phyloP scores from a whole-genome alignment of 1,140 invertebrate species.

The Ridgeia piscesae region DNA sequence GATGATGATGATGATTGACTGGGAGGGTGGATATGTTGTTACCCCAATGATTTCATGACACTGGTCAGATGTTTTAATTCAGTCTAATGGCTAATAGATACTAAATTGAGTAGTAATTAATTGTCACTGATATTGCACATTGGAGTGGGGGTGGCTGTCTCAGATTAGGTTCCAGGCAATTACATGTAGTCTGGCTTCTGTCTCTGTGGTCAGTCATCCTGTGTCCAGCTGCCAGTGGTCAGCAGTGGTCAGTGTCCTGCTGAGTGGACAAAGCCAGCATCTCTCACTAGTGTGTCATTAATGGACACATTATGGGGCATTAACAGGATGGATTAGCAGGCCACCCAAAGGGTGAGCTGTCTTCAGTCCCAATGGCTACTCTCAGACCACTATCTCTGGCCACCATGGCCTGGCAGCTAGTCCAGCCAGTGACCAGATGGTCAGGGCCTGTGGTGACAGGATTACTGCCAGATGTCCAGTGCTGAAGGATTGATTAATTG shows the following conservation, averaged over 20 bases:
- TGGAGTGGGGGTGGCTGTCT: not conserved
- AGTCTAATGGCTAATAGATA: not conserved
- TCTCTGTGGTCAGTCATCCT: not conserved
- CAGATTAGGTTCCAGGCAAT: not conserved
- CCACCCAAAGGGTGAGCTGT: not conserved
- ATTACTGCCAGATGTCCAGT: not conserved
- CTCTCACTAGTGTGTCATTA: not conserved
- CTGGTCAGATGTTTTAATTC: not conserved
- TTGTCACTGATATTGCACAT: not conserved
- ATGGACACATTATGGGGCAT: not conserved
- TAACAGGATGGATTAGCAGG: not conserved
- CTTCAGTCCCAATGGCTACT: not conserved
- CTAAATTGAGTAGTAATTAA: constrained; percentile 1
- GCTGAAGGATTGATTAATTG: not conserved
- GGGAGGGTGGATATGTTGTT: too few relatives aligned
- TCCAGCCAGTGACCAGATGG: not conserved
- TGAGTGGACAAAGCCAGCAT: not conserved
- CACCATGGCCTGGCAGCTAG: not conserved
- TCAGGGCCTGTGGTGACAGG: not conserved
- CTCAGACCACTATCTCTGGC: not conserved
- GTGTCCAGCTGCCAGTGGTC: not conserved
- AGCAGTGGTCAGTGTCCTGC: not conserved
- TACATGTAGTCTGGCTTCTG: not conserved
- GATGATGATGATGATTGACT: too few relatives aligned
- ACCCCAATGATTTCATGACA: not conserved